Conservation (phyloP, 2,797 vertebrate species). For the Pteropus rufus region DNA sequence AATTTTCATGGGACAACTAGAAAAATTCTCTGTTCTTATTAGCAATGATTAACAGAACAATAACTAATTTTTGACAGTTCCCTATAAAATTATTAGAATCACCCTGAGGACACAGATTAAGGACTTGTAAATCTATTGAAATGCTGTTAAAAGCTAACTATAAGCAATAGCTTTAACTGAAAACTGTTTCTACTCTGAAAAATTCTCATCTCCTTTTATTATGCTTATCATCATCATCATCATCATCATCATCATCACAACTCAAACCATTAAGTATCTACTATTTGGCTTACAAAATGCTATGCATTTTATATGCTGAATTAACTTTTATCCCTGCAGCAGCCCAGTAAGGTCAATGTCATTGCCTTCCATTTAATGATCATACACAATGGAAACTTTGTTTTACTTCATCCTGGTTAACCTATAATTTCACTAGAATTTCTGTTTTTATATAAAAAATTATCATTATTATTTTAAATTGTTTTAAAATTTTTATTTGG, state of each 20-base stretch:
- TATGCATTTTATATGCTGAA: neutral
- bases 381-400: neutral
- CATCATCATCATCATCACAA: neutral
- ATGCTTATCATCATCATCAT: neutral
- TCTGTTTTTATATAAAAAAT: neutral
- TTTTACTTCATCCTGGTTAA: neutral
- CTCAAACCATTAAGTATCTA: neutral
- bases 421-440: neutral
- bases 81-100: conserved; percentile 80
- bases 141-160: conserved; percentile 55
- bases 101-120: conserved; percentile 77
- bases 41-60: conserved; percentile 85
- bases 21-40: conserved; percentile 82
- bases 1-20: conserved; percentile 81
- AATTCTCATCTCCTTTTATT: neutral
- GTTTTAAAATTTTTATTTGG: neutral
- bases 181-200: neutral
- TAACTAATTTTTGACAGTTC: conserved; percentile 83
- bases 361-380: neutral
- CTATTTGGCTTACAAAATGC: neutral
- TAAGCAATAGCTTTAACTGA: neutral
- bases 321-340: neutral
- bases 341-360: neutral
- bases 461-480: neutral
- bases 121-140: conserved; percentile 77